Evolutionary conservation across 2,113 vertebrate genomes (phyloP).

Genomic region (Chionomys nivalis): DNA sequence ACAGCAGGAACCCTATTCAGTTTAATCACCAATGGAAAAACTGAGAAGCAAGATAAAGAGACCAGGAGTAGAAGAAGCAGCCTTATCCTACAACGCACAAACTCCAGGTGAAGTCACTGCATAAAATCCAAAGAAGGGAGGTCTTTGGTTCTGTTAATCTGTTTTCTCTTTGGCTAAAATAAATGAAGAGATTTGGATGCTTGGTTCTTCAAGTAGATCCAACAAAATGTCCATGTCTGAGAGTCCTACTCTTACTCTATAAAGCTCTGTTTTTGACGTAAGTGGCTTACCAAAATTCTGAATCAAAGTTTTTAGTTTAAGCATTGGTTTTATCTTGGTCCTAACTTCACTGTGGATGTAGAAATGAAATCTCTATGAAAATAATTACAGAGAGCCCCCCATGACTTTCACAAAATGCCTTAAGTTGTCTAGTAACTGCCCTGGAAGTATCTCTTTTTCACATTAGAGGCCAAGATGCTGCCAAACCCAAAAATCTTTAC

Average conservation of each 20-base stretch:
- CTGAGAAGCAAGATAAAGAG: not conserved
- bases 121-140: not conserved
- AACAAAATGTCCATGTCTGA: not conserved
- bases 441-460: not conserved
- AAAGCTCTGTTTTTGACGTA: not conserved
- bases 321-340: not conserved
- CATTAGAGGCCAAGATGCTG: not conserved
- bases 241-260: not conserved
- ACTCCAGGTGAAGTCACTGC: not conserved
- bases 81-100: not conserved
- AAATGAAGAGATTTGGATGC: not conserved
- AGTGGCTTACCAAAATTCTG: not conserved
- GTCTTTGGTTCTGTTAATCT: not conserved
- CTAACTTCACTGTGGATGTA: not conserved
- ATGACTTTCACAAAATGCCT: not conserved
- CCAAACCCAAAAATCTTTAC: not conserved
- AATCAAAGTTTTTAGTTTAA: not conserved
- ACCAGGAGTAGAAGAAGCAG: not conserved
- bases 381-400: not conserved
- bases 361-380: constrained; percentile 24
- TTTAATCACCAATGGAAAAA: not conserved
- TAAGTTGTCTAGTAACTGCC: not conserved
- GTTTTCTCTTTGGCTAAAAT: not conserved
- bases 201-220: not conserved
- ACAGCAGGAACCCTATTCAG: not conserved